Evolutionary conservation across 2,113 vertebrate species (phyloP), one percentile per base, ranked within the genome.

Genomic region (Leucopsar rothschildi): DNA sequence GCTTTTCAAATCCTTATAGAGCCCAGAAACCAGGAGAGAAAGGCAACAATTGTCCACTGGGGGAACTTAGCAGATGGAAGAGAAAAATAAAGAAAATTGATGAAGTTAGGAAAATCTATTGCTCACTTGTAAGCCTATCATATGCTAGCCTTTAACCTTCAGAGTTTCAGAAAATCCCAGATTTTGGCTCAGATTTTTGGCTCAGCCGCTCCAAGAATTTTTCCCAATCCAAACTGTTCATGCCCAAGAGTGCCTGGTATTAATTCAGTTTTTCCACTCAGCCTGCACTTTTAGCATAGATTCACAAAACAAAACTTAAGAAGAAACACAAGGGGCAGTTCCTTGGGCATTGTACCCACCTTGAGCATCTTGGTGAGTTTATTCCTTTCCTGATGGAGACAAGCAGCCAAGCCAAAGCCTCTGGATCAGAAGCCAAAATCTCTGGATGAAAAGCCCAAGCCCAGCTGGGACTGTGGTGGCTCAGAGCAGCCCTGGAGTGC

Each of bases 361-460:
- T 95, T 97, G 29, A 94, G 72, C 97, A 97, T 97, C 81, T 61
- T 84, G 92, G 12, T 35, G 92, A 75, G 29, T 59, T 88, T 90
- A 61, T 71, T 95, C 72, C 81, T 91, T 92, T 79, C 82, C 78
- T 24, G 75, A 15, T 15, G 75, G 65, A 63, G 59, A 5, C 31
- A 55, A 69, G 31, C 44, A 92, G 69, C 66, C 69, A 49, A 95
- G 73, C 44, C 31, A 27, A 82, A 72, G 14, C n/a, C 42, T 66
- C 63, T 78, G 85, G 70, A 37, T 68, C 63, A 90, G 63, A 93
- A 95, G 45, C 40, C 72, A 39, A 92, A 94, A 27, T 11, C 15
- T 73, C 28, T 47, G 69, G 82, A n/a, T 75, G 83, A 53, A 57
- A 92, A 95, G 44, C 57, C 75, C 72, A 84, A 94, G 50, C 31